Base-by-base conservation (phyloP, 2,113 vertebrate species). In the Odobenus rosmarus region DNA sequence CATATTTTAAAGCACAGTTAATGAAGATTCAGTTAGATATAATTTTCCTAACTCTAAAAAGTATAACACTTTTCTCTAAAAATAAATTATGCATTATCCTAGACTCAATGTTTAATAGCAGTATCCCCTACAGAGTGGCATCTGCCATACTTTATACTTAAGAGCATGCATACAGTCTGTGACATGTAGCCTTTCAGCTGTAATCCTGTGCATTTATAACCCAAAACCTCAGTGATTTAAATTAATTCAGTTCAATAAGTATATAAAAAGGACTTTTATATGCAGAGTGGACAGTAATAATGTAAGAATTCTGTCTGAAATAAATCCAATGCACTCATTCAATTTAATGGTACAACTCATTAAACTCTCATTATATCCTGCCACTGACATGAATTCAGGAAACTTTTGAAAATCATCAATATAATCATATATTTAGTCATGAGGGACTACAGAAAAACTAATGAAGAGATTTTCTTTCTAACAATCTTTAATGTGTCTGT, bases 311-410 rank as follows among this genome's bases (percentile, higher is more conserved):
- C 4, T 88, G 14, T 83, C 74, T 83, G 46, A 93, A 24, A 93
- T 90, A 87, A 90, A 93, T 79, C 23, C 15, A 91, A 55, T n/a
- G 39, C 3, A 15, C 11, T 90, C 74, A 80, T 91, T 88, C 16
- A 88, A 33, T 88, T 85, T 91, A 96, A 88, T 79, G 23, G 23
- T 76, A 84, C 33, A 72, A 74, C 49, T 92, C 83, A 96, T 92
- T 96, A 95, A 96, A 77, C 19, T 28, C 57, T 86, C 83, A 77
- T 89, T 86, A 69, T 71, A 83, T 64, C 33, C 8, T 90, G 33
- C 12, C 64, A 46, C 64, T 74, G 61, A 91, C 19, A 72, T 87
- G n/a, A 46, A 92, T 69, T 81, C 26, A 69, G 23, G 42, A 90
- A 79, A 72, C 19, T 39, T 95, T 57, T 18, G 55, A 90, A 84